Percentiles rank a stretch among this genome's conserved stretches.
phyloP scores from a whole-genome alignment of 2,113 vertebrate species.

The Hipposideros armiger region DNA sequence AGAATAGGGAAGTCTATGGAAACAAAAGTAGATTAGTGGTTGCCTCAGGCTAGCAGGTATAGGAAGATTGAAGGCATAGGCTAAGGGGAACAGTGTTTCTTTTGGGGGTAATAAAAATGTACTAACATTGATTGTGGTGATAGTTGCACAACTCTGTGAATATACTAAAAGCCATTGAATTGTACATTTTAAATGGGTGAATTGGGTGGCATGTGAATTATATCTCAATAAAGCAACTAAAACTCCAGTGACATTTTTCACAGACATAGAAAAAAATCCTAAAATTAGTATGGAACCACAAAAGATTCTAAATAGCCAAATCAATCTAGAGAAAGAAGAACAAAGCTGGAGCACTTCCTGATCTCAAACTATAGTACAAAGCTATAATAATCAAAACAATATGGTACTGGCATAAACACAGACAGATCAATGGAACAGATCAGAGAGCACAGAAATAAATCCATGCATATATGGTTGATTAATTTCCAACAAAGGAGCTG shows the following conservation, averaged over 20 bases:
- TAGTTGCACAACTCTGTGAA: background rate
- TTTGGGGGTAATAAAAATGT: background rate
- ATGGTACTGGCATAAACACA: background rate
- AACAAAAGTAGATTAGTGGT: background rate
- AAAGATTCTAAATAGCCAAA: background rate
- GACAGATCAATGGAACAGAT: background rate
- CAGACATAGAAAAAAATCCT: background rate
- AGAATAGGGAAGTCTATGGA: background rate
- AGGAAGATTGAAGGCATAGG: background rate
- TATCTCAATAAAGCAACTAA: background rate
- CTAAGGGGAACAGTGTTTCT: background rate
- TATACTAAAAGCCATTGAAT: background rate
- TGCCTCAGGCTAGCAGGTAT: background rate
- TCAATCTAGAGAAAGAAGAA: background rate
- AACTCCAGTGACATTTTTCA: background rate
- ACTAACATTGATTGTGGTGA: background rate
- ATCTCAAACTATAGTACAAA: background rate
- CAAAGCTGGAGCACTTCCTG: background rate
- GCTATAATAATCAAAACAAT: background rate
- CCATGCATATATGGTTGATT: background rate
- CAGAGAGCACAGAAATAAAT: background rate
- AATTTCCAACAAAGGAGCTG: background rate
- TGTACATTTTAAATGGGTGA: background rate
- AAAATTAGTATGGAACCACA: background rate
- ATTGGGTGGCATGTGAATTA: background rate